A percentile compares a stretch with the other conserved stretches of the same genome.
Conservation (phyloP, 53 echinoderm and acorn worm species). For the Glandiceps talaboti region DNA sequence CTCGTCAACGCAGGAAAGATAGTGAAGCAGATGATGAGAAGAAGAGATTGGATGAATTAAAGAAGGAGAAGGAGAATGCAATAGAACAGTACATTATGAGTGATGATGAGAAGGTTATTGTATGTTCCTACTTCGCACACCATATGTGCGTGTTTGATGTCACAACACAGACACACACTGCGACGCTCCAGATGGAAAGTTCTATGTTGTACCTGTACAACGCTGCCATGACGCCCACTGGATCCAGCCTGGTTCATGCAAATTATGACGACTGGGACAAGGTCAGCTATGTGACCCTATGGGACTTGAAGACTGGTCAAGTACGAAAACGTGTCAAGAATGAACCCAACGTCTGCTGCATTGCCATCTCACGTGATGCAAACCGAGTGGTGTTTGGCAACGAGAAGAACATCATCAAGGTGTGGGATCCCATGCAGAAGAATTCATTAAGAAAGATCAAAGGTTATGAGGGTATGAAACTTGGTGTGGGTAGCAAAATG, state of each 20-base stretch:
- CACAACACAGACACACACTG: constrained; percentile 45
- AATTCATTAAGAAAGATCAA: constrained; percentile 60
- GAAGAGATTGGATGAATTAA: constrained; percentile 60
- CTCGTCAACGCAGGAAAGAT: constrained; percentile 44
- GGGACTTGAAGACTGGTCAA: constrained; percentile 62
- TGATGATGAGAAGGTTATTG: constrained; percentile 56
- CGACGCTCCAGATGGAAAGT: constrained; percentile 59
- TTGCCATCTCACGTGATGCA: constrained; percentile 52
- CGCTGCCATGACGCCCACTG: constrained; percentile 48
- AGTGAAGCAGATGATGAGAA: constrained; percentile 63
- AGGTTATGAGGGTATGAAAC: constrained; percentile 31
- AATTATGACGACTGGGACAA: constrained; percentile 84
- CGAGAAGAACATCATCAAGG: constrained; percentile 58
- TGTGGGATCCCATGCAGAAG: constrained; percentile 68
- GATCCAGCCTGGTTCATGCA: constrained; percentile 53
- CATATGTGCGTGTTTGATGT: constrained; percentile 86
- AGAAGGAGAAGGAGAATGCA: constrained; percentile 86
- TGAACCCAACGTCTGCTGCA: constrained; percentile 84
- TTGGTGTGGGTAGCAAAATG: constrained; percentile 47
- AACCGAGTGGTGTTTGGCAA: constrained; percentile 81
- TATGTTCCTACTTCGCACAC: constrained; percentile 85
- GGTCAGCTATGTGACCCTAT: constrained; percentile 77
- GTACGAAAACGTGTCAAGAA: constrained; percentile 73
- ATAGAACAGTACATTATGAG: constrained; percentile 83
- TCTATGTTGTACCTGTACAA: constrained; percentile 83